phyloP scores from a whole-genome alignment of 2,888 invertebrate species.

The Unio delphinus region DNA sequence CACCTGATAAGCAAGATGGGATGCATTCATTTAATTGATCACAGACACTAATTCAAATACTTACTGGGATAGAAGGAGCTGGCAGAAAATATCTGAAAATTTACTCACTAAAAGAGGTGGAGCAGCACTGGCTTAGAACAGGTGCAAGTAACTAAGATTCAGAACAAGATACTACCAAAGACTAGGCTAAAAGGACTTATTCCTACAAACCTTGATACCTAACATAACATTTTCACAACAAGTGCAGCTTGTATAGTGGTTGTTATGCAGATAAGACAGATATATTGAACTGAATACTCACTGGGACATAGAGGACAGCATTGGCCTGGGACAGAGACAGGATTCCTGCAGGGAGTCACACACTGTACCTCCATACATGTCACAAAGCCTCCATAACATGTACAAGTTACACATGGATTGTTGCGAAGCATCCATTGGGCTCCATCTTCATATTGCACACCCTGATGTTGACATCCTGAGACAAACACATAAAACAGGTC shows the following conservation, averaged over 20 bases:
- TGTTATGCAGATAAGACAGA: no score
- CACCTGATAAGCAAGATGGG: no score
- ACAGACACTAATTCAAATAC: no score
- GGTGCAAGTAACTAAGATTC: neutral
- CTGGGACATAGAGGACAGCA: constrained; percentile 58
- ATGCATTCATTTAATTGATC: no score
- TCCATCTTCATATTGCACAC: constrained; percentile 41
- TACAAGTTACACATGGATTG: constrained; percentile 55
- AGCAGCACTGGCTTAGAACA: constrained; percentile 11
- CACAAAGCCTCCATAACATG: constrained; percentile 50
- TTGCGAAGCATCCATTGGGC: constrained; percentile 44
- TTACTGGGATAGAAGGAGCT: no score
- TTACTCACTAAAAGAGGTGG: constrained; percentile 9
- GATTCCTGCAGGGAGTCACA: constrained; percentile 47
- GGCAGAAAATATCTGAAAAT: neutral
- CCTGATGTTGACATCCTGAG: constrained; percentile 52
- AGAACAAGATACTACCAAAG: no score
- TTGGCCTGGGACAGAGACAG: constrained; percentile 51
- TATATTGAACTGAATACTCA: constrained; percentile 22
- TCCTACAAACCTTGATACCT: no score
- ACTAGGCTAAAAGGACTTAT: no score
- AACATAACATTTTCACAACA: no score
- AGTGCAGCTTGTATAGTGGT: no score
- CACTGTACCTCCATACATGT: constrained; percentile 54
- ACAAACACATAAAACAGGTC: neutral